These are phyloP conservation scores for Dendroctonus valens DNA, from an alignment of 1,140 invertebrate genomes.

Conservation along the genomic window DNA sequence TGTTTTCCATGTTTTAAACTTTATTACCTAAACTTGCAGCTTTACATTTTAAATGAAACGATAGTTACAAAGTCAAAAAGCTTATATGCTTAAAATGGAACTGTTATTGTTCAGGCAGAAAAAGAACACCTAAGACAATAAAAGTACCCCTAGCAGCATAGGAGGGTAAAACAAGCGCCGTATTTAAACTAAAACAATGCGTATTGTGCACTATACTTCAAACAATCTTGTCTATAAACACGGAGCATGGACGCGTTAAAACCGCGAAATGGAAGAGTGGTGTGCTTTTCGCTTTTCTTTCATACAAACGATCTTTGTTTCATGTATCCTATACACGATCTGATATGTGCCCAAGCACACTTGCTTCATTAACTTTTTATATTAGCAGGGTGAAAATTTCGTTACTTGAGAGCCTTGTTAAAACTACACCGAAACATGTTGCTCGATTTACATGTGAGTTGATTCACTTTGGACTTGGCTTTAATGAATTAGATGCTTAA, in stretches of 20 bases:
- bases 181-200: slow-evolving; percentile 43
- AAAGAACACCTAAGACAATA: slow-evolving; percentile 40
- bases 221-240: slow-evolving; percentile 42
- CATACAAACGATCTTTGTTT: slow-evolving; percentile 33
- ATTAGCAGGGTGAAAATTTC: slow-evolving; percentile 30
- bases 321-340: slow-evolving; percentile 30
- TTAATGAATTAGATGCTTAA: not conserved
- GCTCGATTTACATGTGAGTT: slow-evolving; percentile 16
- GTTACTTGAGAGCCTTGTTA: slow-evolving; percentile 30
- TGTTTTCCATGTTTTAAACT: not conserved
- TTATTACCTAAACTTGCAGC: not conserved
- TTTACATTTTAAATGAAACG: not conserved
- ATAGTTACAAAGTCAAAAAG: slow-evolving; percentile 20
- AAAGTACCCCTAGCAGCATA: slow-evolving; percentile 38
- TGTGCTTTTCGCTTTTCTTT: slow-evolving; percentile 39
- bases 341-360: slow-evolving; percentile 25
- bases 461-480: no score
- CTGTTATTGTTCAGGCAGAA: slow-evolving; percentile 35
- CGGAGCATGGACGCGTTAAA: slow-evolving; percentile 37
- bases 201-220: slow-evolving; percentile 40
- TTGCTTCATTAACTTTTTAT: slow-evolving; percentile 31
- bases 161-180: slow-evolving; percentile 34
- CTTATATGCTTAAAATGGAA: slow-evolving; percentile 24
- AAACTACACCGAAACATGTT: slow-evolving; percentile 9
- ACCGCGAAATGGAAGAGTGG: slow-evolving; percentile 39